Conservation (phyloP, 2,888 invertebrate species). For the Calephelis perditalis region DNA sequence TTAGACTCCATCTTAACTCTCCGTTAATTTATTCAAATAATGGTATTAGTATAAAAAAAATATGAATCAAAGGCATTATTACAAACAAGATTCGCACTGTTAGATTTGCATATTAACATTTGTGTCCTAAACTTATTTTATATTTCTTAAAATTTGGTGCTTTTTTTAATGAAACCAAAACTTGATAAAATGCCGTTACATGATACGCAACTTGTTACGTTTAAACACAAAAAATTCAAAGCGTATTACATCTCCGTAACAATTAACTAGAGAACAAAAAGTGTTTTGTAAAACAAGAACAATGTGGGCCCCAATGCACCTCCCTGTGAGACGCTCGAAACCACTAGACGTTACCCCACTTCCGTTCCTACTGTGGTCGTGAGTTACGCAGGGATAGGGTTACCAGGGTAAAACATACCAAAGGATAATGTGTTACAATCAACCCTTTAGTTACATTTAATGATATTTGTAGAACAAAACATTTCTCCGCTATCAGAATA, state of each 20-base stretch:
- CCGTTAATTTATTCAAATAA: too few relatives aligned
- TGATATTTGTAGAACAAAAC: too few relatives aligned
- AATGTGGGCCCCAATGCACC: slow-evolving; percentile 41
- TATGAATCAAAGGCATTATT: too few relatives aligned
- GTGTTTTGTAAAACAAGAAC: slow-evolving; percentile 29
- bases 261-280: slow-evolving; percentile 27
- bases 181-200: slow-evolving; percentile 10
- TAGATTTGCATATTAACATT: too few relatives aligned
- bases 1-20: too few relatives aligned
- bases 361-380: slow-evolving; percentile 52
- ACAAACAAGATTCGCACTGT: too few relatives aligned
- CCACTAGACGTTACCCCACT: slow-evolving; percentile 43
- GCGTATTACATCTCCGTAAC: slow-evolving; percentile 20
- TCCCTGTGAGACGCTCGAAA: slow-evolving; percentile 45
- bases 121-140: too few relatives aligned
- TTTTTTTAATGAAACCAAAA: not conserved
- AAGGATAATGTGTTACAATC: too few relatives aligned
- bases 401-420: not conserved
- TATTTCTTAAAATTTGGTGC: too few relatives aligned
- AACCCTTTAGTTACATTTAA: too few relatives aligned
- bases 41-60: too few relatives aligned
- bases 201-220: slow-evolving; percentile 13
- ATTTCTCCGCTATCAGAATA: too few relatives aligned
- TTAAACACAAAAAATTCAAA: slow-evolving; percentile 15
- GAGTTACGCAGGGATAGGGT: slow-evolving; percentile 41